phyloP scores from a whole-genome alignment of 1,140 invertebrate genomes.

The Dufourea novaeangliae region DNA sequence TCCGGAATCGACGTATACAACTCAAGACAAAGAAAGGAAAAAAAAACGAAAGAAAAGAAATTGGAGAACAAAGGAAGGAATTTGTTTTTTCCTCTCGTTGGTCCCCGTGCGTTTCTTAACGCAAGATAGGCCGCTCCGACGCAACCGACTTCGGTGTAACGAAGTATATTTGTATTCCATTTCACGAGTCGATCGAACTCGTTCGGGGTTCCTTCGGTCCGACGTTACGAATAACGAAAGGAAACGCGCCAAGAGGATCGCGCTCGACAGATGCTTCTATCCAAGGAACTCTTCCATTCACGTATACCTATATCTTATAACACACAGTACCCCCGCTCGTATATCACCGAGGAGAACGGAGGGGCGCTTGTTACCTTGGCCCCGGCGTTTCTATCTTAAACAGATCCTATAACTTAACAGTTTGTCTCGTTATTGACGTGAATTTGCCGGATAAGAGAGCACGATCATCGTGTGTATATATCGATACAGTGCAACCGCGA shows the following conservation, averaged over 20 bases:
- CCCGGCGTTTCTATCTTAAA: slow-evolving; percentile 43
- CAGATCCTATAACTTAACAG: slow-evolving; percentile 47
- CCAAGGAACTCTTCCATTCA: too few relatives aligned
- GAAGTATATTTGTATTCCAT: slow-evolving; percentile 26
- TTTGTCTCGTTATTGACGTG: slow-evolving; percentile 44
- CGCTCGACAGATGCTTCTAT: slow-evolving; percentile 45
- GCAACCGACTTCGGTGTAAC: not conserved
- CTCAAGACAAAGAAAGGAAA: too few relatives aligned
- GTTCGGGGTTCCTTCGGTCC: slow-evolving; percentile 20
- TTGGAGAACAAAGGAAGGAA: not conserved
- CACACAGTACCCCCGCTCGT: slow-evolving; percentile 24
- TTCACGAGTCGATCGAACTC: slow-evolving; percentile 36
- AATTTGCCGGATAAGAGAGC: slow-evolving; percentile 45
- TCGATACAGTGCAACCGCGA: not conserved
- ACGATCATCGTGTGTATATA: slow-evolving; percentile 43
- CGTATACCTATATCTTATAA: slow-evolving; percentile 46
- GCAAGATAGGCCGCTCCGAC: not conserved
- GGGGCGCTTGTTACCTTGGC: slow-evolving; percentile 15
- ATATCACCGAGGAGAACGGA: slow-evolving; percentile 24
- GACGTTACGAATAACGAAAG: slow-evolving; percentile 42
- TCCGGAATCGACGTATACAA: slow-evolving; percentile 5
- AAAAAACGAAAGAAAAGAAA: not conserved
- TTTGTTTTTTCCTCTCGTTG: not conserved
- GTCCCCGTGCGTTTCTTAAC: slow-evolving; percentile 8
- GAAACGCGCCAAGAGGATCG: slow-evolving; percentile 38